phyloP scores from a whole-genome alignment of 2,888 invertebrate species.

The Perdita meconis region DNA sequence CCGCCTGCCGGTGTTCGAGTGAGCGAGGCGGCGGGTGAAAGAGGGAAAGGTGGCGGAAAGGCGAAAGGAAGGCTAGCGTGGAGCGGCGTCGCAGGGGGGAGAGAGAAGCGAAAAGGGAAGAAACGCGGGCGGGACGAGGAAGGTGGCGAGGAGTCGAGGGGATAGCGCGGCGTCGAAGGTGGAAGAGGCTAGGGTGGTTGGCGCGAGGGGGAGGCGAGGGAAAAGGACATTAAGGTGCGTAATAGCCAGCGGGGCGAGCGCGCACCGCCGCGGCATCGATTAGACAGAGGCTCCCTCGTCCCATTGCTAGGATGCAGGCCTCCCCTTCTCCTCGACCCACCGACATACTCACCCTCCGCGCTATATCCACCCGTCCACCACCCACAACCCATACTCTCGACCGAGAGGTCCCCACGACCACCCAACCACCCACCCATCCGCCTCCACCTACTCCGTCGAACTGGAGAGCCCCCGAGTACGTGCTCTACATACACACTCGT shows the following conservation, averaged over 20 bases:
- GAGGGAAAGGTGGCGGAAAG: slow-evolving; percentile 50
- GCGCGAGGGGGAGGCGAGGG: slow-evolving; percentile 67
- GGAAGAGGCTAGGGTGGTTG: slow-evolving; percentile 67
- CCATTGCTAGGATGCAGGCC: slow-evolving; percentile 78
- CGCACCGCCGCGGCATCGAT: slow-evolving; percentile 84
- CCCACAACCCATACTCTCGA: slow-evolving; percentile 63
- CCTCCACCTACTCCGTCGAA: slow-evolving; percentile 78
- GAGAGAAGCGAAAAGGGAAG: slow-evolving; percentile 47
- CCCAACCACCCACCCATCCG: slow-evolving; percentile 65
- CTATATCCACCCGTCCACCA: slow-evolving; percentile 63
- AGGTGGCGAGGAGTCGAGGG: slow-evolving; percentile 50
- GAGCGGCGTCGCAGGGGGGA: slow-evolving; percentile 27
- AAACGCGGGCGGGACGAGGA: slow-evolving; percentile 50
- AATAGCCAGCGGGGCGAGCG: slow-evolving; percentile 84
- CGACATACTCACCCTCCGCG: slow-evolving; percentile 63
- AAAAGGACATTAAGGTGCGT: slow-evolving; percentile 84
- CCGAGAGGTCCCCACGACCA: slow-evolving; percentile 72
- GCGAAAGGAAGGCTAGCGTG: slow-evolving; percentile 26
- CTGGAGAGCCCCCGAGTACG: slow-evolving; percentile 81
- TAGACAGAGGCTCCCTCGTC: slow-evolving; percentile 82
- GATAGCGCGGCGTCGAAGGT: slow-evolving; percentile 64
- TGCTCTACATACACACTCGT: slow-evolving; percentile 83
- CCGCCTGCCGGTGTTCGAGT: slow-evolving; percentile 78
- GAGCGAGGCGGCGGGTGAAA: slow-evolving; percentile 62
- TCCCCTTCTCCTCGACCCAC: slow-evolving; percentile 64